Conservation (phyloP, 2,888 invertebrate genomes). For the Acanthosepion pharaonis region DNA sequence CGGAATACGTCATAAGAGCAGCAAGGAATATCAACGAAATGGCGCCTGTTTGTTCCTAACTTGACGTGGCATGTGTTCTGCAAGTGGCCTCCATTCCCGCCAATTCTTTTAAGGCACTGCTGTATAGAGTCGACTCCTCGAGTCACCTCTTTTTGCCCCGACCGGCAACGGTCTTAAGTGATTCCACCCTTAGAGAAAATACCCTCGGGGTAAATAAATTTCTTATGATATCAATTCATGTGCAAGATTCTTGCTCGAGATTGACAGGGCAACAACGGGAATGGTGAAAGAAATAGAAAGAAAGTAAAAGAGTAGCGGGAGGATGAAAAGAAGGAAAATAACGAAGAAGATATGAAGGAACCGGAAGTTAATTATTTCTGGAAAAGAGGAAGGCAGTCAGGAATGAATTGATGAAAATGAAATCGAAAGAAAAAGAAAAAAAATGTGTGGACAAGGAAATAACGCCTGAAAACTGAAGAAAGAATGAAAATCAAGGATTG, state of each 20-base stretch:
- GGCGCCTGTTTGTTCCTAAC: not conserved
- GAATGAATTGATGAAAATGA: no score
- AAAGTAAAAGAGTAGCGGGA: not conserved
- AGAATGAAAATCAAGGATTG: not conserved
- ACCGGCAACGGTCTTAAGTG: not conserved
- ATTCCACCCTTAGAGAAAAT: conserved; percentile 6
- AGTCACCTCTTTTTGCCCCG: not conserved
- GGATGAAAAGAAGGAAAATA: not conserved
- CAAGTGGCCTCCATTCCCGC: not conserved
- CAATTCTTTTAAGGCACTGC: not conserved
- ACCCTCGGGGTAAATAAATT: not conserved
- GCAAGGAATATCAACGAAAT: not conserved
- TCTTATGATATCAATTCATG: not conserved
- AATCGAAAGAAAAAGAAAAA: not conserved
- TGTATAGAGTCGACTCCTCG: not conserved
- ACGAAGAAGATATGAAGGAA: not conserved
- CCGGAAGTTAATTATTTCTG: not conserved
- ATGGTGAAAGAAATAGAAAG: not conserved
- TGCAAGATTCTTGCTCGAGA: not conserved
- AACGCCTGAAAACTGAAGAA: not conserved
- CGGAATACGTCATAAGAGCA: not conserved
- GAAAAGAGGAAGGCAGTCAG: not conserved
- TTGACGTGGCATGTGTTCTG: not conserved
- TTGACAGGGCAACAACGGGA: not conserved
- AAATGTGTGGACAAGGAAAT: not conserved